Evolutionary conservation across 1,140 invertebrate genomes (phyloP), one percentile per base, ranked within the genome.

Genomic region (Dendroctonus valens): DNA sequence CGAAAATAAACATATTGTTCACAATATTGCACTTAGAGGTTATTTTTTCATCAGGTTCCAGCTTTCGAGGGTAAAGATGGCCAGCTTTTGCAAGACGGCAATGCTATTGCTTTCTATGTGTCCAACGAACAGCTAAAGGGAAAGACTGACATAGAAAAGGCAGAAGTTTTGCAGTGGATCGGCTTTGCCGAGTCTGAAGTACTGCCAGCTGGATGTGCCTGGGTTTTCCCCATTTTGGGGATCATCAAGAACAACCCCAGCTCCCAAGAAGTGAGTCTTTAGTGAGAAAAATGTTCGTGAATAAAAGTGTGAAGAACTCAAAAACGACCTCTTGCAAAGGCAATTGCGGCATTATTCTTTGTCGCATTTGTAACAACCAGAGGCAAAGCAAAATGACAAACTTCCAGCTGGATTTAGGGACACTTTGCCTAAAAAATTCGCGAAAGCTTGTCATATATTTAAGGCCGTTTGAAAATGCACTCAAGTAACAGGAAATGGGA

Each of bases 221-320:
- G 94, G 95, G 91, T 98, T 5, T 98, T 97, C 78, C 97, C 97
- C 7, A 87, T 92, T 74, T 81, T 99, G n/a, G 96, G 96, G 69
- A 91, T 97, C 69, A 89, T 95, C 80, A 88, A 90, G 63, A 91
- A 87, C 79, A 92, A 96, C 79, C 59, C 69, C n/a, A 69, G 60
- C 26, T 46, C 65, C 42, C 65, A 73, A 48, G 73, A 74, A 66
- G 73, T 74, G 44, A 58, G 64, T 57, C 26, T n/a, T n/a, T 54
- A 26, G 26, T 26, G n/a, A 26, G 26, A 26, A 26, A 26, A 3
- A 26, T 26, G 1, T 26, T 26, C 26, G 26, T 26, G 26, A 26
- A 26, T 26, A 3, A 1, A 26, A 26, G 1, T 26, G 26, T 26
- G 26, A 26, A 3, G 1, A 26, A 26, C 26, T 26, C 26, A 26